Evolutionary conservation across 2,113 vertebrate species (phyloP).

Genomic region (Neofelis nebulosa): DNA sequence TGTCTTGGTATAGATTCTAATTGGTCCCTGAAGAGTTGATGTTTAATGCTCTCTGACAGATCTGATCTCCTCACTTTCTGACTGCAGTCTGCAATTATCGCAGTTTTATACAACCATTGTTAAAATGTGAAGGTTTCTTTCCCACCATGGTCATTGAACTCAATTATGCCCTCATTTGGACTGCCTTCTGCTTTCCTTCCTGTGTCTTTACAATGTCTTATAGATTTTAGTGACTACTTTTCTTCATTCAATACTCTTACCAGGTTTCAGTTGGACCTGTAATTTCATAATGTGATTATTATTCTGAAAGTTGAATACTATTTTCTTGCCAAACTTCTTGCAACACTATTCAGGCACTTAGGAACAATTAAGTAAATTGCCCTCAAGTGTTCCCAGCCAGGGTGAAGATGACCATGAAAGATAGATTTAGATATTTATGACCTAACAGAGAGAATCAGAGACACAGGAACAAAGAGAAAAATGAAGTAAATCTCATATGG

Average conservation of each 20-base stretch:
- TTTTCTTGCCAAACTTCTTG: slow-evolving; percentile 37
- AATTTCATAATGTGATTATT: background rate
- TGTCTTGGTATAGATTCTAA: slow-evolving; percentile 3
- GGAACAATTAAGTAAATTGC: slow-evolving; percentile 38
- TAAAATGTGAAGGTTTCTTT: background rate
- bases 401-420: slow-evolving; percentile 27
- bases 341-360: slow-evolving; percentile 8
- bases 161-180: background rate
- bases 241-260: background rate
- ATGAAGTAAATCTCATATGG: background rate
- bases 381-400: slow-evolving; percentile 21
- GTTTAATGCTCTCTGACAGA: background rate
- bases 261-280: background rate
- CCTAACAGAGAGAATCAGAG: background rate
- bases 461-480: slow-evolving; percentile 18
- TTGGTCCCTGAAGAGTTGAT: background rate
- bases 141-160: background rate
- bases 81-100: background rate
- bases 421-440: slow-evolving; percentile 3
- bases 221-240: background rate
- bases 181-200: background rate
- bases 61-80: background rate
- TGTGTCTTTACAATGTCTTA: slow-evolving; percentile 1
- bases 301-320: background rate
- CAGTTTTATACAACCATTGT: background rate